phyloP scores from a whole-genome alignment of 2,113 vertebrate genomes.

The Ornithorhynchus anatinus region DNA sequence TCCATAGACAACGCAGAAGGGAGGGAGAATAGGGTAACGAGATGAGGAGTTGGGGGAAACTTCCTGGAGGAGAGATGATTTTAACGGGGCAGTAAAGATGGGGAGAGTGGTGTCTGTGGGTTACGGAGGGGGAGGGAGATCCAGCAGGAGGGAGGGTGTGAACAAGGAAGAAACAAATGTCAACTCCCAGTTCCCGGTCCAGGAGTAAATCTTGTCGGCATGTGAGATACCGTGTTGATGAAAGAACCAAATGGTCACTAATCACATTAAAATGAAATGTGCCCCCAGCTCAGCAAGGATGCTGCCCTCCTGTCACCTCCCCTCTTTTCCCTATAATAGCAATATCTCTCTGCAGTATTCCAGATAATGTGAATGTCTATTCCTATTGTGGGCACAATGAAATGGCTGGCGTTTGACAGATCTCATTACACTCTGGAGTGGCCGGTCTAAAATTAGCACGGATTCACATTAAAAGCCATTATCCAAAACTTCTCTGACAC shows the following conservation, averaged over 20 bases:
- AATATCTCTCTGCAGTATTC: conserved; percentile 21
- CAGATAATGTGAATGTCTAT: conserved; percentile 20
- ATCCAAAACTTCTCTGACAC: neutral
- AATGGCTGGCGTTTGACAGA: conserved; percentile 45
- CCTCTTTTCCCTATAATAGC: conserved; percentile 21
- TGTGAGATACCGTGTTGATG: conserved; percentile 8
- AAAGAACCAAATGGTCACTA: conserved; percentile 20
- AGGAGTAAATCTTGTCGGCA: neutral
- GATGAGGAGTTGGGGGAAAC: too few species aligned
- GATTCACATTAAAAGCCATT: conserved; percentile 23
- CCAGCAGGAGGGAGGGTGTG: too few species aligned
- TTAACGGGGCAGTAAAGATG: too few species aligned
- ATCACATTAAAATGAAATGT: conserved; percentile 18
- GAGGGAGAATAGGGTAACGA: too few species aligned
- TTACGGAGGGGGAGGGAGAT: too few species aligned
- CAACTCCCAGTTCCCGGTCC: neutral
- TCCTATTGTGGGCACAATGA: conserved; percentile 7
- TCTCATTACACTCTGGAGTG: conserved; percentile 36
- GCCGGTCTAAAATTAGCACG: neutral
- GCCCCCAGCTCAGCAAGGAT: neutral
- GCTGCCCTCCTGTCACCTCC: conserved; percentile 27
- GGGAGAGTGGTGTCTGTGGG: too few species aligned
- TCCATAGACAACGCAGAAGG: too few species aligned
- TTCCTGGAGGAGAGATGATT: too few species aligned
- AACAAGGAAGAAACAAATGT: neutral